Base-by-base conservation (phyloP, 1,140 invertebrate genomes). In the Streblospio benedicti region DNA sequence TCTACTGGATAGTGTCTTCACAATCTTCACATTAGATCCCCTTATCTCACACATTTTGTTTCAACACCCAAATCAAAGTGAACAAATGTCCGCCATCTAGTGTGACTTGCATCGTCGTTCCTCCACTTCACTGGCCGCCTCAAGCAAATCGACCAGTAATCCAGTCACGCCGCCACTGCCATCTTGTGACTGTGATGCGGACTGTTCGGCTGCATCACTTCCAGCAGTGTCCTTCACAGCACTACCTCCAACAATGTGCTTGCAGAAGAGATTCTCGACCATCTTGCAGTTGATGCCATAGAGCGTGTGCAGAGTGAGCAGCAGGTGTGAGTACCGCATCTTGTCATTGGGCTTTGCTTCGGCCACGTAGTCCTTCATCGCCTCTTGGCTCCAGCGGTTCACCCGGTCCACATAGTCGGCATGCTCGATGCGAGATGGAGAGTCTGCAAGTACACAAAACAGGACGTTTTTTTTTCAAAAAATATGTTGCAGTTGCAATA, bases 261-360 rank as follows among this genome's bases (percentile, higher is more conserved):
- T 61, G 59, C 74, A 76, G 60, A 76, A 76, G 20, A 76, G 64
- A 35, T 68, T 69, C 59, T 75, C 71, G 41, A 76, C 60, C 72
- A 75, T 74, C 56, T 69, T 69, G 54, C 69, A 65, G 61, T 74
- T 72, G 35, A 70, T 72, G 35, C 73, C 72, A 59, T 71, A 76
- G 6, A 76, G 65, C n/a, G 71, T 64, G 33, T 72, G 74, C 52
- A 76, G 65, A 53, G 69, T 67, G 59, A 76, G 66, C 23, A 76
- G 69, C 23, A 76, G 61, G n/a, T 65, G 65, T 4, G 71, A 73
- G 59, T 74, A 75, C 49, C 71, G 71, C 67, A 76, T 71, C 64
- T 69, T 68, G 64, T 76, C 74, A 61, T 61, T 45, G 0, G 71
- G 73, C 41, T 69, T 60, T 32, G 67, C 61, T 32, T 60, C 54